phyloP scores from a whole-genome alignment of 2,797 vertebrate species.

The Enteromius unitaeniatus region DNA sequence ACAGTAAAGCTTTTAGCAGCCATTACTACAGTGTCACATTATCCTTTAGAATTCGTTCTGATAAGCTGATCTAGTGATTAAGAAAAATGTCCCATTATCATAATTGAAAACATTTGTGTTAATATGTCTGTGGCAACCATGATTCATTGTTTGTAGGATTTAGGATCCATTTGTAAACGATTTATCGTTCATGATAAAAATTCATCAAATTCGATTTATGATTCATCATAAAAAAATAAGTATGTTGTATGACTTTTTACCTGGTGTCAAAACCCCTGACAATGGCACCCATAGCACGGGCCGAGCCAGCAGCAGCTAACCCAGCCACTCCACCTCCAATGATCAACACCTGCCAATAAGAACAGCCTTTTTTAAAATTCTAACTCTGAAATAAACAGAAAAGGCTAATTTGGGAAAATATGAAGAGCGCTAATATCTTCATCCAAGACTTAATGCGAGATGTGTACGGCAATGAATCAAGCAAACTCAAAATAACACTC shows the following conservation, averaged over 20 bases:
- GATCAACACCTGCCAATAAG: conserved; percentile 77
- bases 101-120: background rate
- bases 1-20: no score
- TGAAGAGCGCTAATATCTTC: background rate
- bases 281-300: conserved; percentile 84
- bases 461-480: background rate
- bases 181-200: no score
- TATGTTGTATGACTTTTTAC: conserved; percentile 62
- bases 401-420: conserved; percentile 10
- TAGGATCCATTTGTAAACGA: no score
- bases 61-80: background rate
- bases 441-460: conserved; percentile 19
- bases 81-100: background rate
- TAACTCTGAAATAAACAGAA: background rate
- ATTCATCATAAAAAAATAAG: no score
- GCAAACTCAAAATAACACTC: background rate
- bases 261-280: conserved; percentile 85
- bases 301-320: conserved; percentile 83
- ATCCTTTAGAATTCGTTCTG: no score
- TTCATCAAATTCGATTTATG: no score
- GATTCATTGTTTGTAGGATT: background rate
- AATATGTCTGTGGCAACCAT: background rate
- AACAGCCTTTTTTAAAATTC: background rate
- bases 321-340: conserved; percentile 85
- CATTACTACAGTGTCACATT: no score